Conservation (phyloP, 2,113 vertebrate species). For the Anthoscopus minutus region DNA sequence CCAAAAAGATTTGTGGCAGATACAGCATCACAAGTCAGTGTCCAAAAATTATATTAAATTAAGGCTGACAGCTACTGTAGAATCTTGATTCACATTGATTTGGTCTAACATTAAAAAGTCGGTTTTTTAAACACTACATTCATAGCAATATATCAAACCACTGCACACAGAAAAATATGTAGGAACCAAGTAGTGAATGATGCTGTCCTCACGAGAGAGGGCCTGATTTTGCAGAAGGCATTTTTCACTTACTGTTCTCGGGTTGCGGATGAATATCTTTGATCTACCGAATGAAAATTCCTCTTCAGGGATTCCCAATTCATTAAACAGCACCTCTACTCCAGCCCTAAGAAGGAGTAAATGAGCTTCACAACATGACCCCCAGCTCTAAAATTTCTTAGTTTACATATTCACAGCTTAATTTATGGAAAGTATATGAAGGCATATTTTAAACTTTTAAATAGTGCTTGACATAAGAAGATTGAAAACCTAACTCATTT, state of each 20-base stretch:
- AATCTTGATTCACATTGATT: background rate
- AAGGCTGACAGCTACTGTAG: background rate
- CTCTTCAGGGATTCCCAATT: conserved; percentile 82
- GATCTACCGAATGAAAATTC: conserved; percentile 92
- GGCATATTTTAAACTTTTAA: background rate
- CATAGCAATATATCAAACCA: background rate
- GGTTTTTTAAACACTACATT: background rate
- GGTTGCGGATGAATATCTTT: conserved; percentile 99
- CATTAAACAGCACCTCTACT: conserved; percentile 87
- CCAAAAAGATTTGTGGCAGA: background rate
- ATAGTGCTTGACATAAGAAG: background rate
- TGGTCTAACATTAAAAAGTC: background rate
- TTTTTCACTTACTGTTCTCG: conserved; percentile 84
- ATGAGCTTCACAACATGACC: background rate
- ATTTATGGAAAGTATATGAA: background rate
- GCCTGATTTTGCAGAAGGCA: background rate
- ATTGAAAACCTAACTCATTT: background rate
- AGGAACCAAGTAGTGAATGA: background rate
- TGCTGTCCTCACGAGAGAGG: background rate
- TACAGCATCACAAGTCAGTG: background rate
- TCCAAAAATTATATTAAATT: background rate
- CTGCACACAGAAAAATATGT: background rate
- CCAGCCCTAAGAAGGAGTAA: conserved; percentile 77
- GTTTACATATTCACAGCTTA: background rate
- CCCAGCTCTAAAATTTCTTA: background rate